phyloP scores from a whole-genome alignment of 2,797 vertebrate genomes.

The Myotis pilosus region DNA sequence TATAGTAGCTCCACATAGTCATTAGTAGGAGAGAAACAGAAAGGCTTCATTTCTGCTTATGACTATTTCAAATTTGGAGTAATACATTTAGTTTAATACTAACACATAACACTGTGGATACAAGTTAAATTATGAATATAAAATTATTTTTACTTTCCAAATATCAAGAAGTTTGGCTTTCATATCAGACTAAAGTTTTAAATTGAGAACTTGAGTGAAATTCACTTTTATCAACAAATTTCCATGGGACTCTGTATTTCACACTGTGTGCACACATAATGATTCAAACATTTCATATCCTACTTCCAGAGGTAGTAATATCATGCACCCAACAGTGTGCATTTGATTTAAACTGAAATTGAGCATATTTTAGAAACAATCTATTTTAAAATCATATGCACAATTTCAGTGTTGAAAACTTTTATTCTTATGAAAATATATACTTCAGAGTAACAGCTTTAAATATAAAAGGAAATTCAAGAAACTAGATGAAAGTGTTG shows the following conservation, averaged over 20 bases:
- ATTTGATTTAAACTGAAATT: constrained; percentile 27
- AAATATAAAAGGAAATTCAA: not conserved
- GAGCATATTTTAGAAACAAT: constrained; percentile 4
- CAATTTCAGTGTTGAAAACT: constrained; percentile 1
- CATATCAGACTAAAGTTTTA: not conserved
- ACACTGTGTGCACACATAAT: not conserved
- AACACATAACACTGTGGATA: not conserved
- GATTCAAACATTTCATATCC: constrained; percentile 2
- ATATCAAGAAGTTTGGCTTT: not conserved
- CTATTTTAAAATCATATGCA: not conserved
- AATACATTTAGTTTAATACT: not conserved
- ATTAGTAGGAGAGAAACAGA: not conserved
- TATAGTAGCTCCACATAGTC: not conserved
- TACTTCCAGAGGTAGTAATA: not conserved
- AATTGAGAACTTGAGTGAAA: constrained; percentile 5
- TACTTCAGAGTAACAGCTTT: not conserved
- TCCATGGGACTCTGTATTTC: not conserved
- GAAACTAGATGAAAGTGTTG: not conserved
- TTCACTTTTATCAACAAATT: not conserved
- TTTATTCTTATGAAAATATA: not conserved
- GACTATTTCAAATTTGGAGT: not conserved
- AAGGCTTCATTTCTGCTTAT: not conserved
- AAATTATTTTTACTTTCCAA: not conserved
- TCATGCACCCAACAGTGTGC: not conserved
- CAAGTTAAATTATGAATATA: not conserved